These are phyloP conservation scores for Hydractinia echinata DNA, from an alignment of 30 jellyfish, hydroid and myxozoan genomes.

Conservation along the genomic window DNA sequence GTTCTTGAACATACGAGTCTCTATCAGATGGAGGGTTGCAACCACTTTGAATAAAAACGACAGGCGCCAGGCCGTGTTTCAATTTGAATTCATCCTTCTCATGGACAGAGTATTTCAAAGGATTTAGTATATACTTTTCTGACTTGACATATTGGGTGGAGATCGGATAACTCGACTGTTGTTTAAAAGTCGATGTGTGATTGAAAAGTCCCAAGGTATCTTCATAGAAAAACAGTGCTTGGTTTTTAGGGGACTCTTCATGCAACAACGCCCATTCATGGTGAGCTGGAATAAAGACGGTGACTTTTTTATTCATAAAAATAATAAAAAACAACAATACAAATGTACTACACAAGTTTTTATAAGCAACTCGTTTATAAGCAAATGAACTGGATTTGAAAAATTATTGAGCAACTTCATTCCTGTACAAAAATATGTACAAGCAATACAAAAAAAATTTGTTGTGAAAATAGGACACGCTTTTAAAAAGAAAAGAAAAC, in stretches of 20 bases:
- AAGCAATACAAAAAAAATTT: no score
- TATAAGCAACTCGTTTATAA: no score
- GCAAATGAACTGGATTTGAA: no score
- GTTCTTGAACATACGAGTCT: constrained; percentile 84
- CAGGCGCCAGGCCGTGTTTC: constrained; percentile 49
- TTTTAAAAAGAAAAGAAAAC: no score
- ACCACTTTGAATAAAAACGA: constrained; percentile 79
- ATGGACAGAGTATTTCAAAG: constrained; percentile 36
- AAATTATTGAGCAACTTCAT: no score
- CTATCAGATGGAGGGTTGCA: constrained; percentile 99
- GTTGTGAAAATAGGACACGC: no score
- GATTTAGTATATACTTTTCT: constrained; percentile 36
- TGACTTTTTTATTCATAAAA: background rate
- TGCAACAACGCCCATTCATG: constrained; percentile 97
- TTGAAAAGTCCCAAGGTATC: constrained; percentile 68
- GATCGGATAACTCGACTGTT: constrained; percentile 79
- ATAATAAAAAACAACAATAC: background rate
- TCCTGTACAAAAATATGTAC: no score
- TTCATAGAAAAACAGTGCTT: constrained; percentile 52
- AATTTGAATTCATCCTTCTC: constrained; percentile 33
- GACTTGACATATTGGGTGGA: constrained; percentile 80
- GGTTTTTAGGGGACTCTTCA: constrained; percentile 95
- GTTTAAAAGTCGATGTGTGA: constrained; percentile 88
- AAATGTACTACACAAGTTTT: no score
- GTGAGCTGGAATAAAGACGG: constrained; percentile 30